Percentiles rank a stretch among this genome's conserved stretches.
Conservation (phyloP, 2,797 vertebrate species). For the Danio choprae region DNA sequence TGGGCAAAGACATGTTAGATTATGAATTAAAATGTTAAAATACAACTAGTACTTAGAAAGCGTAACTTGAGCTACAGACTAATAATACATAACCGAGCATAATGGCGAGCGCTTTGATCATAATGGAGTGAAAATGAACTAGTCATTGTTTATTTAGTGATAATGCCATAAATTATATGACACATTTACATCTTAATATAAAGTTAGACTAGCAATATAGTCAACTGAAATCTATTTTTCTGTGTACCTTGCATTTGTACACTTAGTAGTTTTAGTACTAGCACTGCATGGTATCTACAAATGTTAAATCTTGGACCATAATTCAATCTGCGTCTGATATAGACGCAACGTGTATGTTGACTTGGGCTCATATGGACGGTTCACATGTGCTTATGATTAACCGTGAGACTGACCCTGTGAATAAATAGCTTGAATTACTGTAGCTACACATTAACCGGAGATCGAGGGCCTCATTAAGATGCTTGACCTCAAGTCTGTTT, state of each 20-base stretch:
- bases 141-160: slow-evolving; percentile 1
- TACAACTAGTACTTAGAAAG: not conserved
- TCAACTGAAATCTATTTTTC: not conserved
- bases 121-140: not conserved
- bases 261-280: not conserved
- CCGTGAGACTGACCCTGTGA: slow-evolving; percentile 30
- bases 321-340: not conserved
- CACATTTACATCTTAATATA: not conserved
- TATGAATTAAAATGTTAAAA: not conserved
- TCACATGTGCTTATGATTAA: slow-evolving; percentile 20
- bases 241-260: not conserved
- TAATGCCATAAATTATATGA: not conserved
- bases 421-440: slow-evolving; percentile 42
- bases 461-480: slow-evolving; percentile 24
- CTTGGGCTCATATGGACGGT: not conserved
- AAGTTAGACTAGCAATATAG: not conserved
- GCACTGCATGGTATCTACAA: not conserved
- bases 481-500: slow-evolving; percentile 41
- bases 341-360: slow-evolving; percentile 11
- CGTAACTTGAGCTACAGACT: not conserved
- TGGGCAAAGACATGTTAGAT: not conserved
- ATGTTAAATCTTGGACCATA: slow-evolving; percentile 5
- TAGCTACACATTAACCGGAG: slow-evolving; percentile 49
- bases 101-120: not conserved
- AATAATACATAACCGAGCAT: not conserved